These are phyloP conservation scores for Litocranius walleri DNA, from an alignment of 2,113 vertebrate species.

Conservation along the genomic window DNA sequence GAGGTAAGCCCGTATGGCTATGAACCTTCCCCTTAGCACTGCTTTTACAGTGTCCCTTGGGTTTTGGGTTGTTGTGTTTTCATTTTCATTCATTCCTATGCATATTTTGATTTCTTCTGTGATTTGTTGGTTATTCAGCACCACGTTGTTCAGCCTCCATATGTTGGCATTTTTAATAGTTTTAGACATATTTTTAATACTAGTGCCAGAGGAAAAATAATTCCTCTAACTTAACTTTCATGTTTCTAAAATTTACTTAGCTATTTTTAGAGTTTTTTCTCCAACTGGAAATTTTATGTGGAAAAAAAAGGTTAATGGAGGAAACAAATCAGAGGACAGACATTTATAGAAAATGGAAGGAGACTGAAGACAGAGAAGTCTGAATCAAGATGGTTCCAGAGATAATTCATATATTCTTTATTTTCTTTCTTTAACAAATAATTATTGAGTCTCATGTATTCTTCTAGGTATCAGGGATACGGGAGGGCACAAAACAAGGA, in stretches of 20 bases:
- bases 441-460: neutral
- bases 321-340: neutral
- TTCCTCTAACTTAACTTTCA: neutral
- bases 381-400: neutral
- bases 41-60: no score
- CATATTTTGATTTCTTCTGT: no score
- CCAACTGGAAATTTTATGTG: neutral
- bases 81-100: no score
- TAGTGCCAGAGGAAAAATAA: neutral
- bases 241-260: neutral
- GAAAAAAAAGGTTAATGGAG: neutral
- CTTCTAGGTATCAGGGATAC: neutral
- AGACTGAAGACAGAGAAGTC: neutral
- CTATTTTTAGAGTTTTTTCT: neutral
- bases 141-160: no score
- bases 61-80: no score
- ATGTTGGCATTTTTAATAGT: no score
- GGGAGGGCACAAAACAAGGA: neutral
- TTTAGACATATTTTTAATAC: neutral
- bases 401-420: neutral
- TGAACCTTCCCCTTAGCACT: no score
- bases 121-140: no score
- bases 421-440: neutral
- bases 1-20: no score
- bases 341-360: neutral